These are phyloP conservation scores for Opisthocomus hoazin DNA, from an alignment of 2,113 vertebrate species.

Conservation along the genomic window DNA sequence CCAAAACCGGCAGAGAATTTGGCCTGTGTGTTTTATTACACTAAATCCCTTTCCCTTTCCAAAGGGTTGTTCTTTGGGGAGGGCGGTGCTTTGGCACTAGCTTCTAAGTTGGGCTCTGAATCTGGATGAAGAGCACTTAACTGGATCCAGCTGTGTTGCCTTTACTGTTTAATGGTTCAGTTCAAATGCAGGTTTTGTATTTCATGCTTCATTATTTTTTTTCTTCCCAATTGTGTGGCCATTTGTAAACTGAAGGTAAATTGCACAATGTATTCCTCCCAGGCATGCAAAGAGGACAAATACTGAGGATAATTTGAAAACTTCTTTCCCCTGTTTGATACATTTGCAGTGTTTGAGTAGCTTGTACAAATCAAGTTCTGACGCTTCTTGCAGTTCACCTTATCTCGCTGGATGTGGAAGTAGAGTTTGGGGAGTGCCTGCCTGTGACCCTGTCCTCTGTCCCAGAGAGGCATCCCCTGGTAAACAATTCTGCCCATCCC, in stretches of 20 bases:
- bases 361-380: not conserved
- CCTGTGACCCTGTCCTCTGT: not conserved
- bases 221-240: not conserved
- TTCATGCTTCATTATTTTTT: slow-evolving; percentile 38
- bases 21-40: fast-evolving
- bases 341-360: fast-evolving
- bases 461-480: not conserved
- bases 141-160: slow-evolving; percentile 30
- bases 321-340: not conserved
- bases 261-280: not conserved
- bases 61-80: fast-evolving
- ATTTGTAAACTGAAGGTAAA: slow-evolving; percentile 18
- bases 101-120: not conserved
- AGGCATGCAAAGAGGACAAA: not conserved
- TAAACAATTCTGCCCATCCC: no score
- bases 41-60: not conserved
- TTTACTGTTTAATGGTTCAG: slow-evolving; percentile 3
- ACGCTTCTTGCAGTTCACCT: not conserved
- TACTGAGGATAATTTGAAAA: not conserved
- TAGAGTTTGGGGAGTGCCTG: not conserved
- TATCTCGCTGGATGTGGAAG: fast-evolving
- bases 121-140: not conserved
- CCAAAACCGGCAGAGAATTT: not conserved
- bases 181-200: not conserved
- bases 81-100: not conserved